Conservation (phyloP, 2,888 invertebrate genomes). For the Rhaphigaster nebulosa region DNA sequence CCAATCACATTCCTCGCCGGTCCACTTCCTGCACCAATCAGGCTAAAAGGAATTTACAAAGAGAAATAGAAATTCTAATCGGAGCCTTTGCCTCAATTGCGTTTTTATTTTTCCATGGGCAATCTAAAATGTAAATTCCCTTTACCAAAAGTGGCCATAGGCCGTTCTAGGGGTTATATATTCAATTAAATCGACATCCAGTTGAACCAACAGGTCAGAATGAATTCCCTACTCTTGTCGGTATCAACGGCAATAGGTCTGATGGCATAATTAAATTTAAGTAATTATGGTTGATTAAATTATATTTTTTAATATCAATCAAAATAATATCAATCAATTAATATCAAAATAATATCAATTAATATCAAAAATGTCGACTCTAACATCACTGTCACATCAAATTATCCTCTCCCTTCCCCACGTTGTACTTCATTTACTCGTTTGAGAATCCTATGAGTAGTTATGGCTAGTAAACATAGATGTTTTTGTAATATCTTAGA, state of each 20-base stretch:
- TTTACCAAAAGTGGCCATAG: conserved; percentile 16
- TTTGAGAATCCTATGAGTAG: too few species aligned
- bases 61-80: conserved; percentile 48
- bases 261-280: neutral
- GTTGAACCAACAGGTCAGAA: neutral
- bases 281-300: too few species aligned
- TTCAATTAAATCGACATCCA: conserved; percentile 25
- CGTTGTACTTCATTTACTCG: too few species aligned
- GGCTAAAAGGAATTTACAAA: conserved; percentile 33
- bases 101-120: conserved; percentile 8
- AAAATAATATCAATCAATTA: too few species aligned
- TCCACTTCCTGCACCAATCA: conserved; percentile 48
- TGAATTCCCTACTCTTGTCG: neutral
- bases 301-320: too few species aligned
- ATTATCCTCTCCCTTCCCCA: too few species aligned
- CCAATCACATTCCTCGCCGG: conserved; percentile 45
- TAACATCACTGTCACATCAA: too few species aligned
- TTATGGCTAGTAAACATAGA: too few species aligned
- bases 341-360: too few species aligned
- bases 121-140: conserved; percentile 49
- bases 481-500: too few species aligned
- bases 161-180: conserved; percentile 2
- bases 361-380: too few species aligned
- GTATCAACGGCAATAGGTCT: neutral
- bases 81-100: conserved; percentile 42